These are phyloP conservation scores for Nipponacmea schrenckii DNA, from an alignment of 2,888 invertebrate genomes.

Conservation along the genomic window DNA sequence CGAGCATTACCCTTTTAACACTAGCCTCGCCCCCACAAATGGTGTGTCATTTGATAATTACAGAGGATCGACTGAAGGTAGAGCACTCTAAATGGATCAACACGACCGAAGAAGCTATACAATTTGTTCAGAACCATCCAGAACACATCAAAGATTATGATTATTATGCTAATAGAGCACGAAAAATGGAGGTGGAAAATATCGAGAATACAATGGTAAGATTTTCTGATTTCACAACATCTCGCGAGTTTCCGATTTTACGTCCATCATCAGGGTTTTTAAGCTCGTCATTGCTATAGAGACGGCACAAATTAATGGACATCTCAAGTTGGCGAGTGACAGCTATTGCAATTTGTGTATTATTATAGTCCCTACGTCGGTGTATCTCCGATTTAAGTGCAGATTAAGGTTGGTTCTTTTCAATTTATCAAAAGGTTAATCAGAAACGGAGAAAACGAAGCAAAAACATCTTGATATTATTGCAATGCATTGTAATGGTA, in stretches of 20 bases:
- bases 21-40: no score
- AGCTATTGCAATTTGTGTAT: not conserved
- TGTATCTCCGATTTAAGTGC: no score
- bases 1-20: no score
- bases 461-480: no score
- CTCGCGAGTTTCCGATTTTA: not conserved
- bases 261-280: not conserved
- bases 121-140: constrained; percentile 69
- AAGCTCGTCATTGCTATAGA: not conserved
- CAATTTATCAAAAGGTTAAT: no score
- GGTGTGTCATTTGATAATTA: constrained; percentile 11
- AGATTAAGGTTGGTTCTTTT: no score
- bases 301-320: not conserved
- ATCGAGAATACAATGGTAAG: not conserved
- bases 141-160: constrained; percentile 42
- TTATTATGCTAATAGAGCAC: constrained; percentile 26
- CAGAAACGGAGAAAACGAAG: no score
- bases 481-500: no score
- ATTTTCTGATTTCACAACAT: not conserved
- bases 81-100: constrained; percentile 69
- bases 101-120: constrained; percentile 69
- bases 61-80: constrained; percentile 65
- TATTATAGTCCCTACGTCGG: no score
- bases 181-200: not conserved
- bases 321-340: not conserved